Conservation (phyloP, 2,888 invertebrate species). For the Lucinisca nassula region DNA sequence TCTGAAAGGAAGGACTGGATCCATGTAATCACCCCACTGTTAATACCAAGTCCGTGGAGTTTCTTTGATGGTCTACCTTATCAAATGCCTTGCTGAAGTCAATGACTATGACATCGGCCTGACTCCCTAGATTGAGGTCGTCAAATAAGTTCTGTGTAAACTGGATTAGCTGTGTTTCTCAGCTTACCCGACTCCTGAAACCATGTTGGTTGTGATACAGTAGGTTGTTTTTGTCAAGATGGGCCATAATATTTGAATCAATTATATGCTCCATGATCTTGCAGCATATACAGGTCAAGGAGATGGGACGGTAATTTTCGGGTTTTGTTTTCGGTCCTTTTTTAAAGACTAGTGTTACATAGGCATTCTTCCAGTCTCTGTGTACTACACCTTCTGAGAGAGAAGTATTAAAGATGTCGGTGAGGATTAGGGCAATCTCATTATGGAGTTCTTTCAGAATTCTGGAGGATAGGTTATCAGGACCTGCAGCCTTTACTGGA, state of each 20-base stretch:
- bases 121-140: background rate
- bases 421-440: background rate
- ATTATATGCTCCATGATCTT: background rate
- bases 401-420: background rate
- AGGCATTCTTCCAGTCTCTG: background rate
- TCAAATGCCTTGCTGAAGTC: background rate
- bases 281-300: too few relatives aligned
- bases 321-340: background rate
- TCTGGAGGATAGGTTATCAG: too few relatives aligned
- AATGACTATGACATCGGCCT: background rate
- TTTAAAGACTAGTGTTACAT: background rate
- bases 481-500: too few relatives aligned
- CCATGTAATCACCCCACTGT: background rate
- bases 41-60: background rate
- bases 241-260: background rate
- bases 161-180: background rate
- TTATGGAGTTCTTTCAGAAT: too few relatives aligned
- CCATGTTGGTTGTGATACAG: background rate
- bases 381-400: background rate
- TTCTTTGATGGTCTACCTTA: background rate
- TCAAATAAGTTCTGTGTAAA: background rate
- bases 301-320: background rate
- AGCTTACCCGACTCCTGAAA: background rate
- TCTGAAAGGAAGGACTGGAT: background rate
- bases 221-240: background rate